Evolutionary conservation across 2,113 vertebrate genomes (phyloP), one percentile per base, ranked within the genome.

Genomic region (Ciconia stormi): DNA sequence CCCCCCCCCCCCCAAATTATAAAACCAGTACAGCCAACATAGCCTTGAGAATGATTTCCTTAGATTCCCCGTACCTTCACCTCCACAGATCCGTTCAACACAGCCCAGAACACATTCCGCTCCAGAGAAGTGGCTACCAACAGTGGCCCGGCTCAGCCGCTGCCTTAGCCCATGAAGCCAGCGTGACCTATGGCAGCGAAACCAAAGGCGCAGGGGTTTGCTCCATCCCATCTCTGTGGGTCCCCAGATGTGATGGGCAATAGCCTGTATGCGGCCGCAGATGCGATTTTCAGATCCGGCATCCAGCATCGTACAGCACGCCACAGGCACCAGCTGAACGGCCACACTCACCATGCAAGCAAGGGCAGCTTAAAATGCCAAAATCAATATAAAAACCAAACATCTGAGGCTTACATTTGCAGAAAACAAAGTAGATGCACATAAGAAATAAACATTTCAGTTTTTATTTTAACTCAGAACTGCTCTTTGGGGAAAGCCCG

Each of bases 201-300:
- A 36, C 6, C n/a, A 9, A 21, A 61, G n/a, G 46, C 17, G 5
- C 27, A 13, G 53, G 50, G 52, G 18, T 32, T 55, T 38, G 42
- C n/a, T 32, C 63, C 22, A 4, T 49, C 50, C 52, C 13, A 7
- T 9, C 27, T 21, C 52, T 5, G 10, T 5, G 18, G 30, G 30
- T 34, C 10, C 44, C 44, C 44, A 29, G n/a, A 10, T 47, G 56
- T 2, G 36, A 29, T 1, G 12, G 30, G 30, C 36, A 15, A 23
- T 3, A 16, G 49, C 14, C 38, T 1, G 23, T 2, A 30, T 0
- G n/a, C 58, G 20, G 36, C 16, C 3, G 12, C 47, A 29, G 55
- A 1, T 5, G 23, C 23, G 3, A 20, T 18, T 22, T n/a, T 23
- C 56, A 20, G 38, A 20, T 10, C 2, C 16, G 69, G 38, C 38